phyloP scores from a whole-genome alignment of 2,888 invertebrate genomes.

The Nephrocerus scutellatus region DNA sequence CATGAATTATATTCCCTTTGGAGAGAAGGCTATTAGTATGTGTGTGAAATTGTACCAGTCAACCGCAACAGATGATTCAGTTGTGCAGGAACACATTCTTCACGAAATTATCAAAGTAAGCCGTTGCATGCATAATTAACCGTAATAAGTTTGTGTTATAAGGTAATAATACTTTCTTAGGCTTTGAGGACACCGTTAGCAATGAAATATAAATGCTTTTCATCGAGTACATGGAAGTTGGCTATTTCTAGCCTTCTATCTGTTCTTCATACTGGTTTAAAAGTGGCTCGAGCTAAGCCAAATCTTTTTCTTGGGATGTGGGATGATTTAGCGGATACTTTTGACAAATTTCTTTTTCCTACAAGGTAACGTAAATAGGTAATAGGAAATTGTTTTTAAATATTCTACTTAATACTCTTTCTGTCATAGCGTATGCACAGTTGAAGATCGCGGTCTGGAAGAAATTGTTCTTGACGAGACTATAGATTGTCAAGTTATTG shows the following conservation, averaged over 20 bases:
- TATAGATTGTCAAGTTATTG: constrained; percentile 77
- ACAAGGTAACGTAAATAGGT: constrained; percentile 53
- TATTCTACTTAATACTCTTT: constrained; percentile 4
- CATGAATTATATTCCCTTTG: constrained; percentile 80
- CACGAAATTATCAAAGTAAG: constrained; percentile 56
- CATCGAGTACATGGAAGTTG: constrained; percentile 75
- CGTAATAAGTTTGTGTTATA: not conserved
- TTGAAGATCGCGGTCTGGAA: constrained; percentile 54
- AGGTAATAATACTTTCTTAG: constrained; percentile 23
- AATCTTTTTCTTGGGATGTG: constrained; percentile 72
- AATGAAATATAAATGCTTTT: constrained; percentile 73
- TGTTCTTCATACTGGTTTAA: constrained; percentile 76
- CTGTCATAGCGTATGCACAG: constrained; percentile 48
- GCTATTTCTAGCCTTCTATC: constrained; percentile 69
- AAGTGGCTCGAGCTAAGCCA: constrained; percentile 73
- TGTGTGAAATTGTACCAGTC: constrained; percentile 68
- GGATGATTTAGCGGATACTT: constrained; percentile 74
- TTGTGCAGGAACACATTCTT: constrained; percentile 65
- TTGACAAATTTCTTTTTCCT: constrained; percentile 90
- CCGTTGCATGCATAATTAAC: constrained; percentile 12
- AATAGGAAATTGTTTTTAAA: not conserved
- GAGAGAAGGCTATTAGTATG: constrained; percentile 70
- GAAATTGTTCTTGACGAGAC: constrained; percentile 63
- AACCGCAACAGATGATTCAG: constrained; percentile 63
- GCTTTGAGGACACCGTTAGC: constrained; percentile 66